Evolutionary conservation across 2,797 vertebrate genomes (phyloP).

Genomic region (Pseudochaenichthys georgianus): DNA sequence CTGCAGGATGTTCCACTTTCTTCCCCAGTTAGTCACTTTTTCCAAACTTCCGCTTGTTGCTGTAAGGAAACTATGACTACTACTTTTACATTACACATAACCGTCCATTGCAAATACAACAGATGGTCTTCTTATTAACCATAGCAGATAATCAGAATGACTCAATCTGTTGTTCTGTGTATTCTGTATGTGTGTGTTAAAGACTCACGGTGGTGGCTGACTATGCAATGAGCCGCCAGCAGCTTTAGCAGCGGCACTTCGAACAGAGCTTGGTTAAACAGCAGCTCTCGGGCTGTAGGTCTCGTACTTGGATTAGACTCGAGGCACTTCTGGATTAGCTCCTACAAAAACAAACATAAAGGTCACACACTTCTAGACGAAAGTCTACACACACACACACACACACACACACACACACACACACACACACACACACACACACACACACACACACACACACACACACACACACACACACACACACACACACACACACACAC

Average conservation of each 20-base stretch:
- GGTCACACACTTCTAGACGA: constrained; percentile 18
- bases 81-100: not conserved
- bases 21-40: not conserved
- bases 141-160: not conserved
- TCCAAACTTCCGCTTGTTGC: not conserved
- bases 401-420: not conserved
- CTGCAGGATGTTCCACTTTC: constrained; percentile 1
- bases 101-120: not conserved
- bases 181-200: constrained; percentile 1
- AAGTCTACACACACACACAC: not conserved
- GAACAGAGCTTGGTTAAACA: constrained; percentile 96
- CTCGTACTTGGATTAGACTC: constrained; percentile 89
- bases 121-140: not conserved
- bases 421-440: too few species aligned
- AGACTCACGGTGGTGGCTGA: constrained; percentile 95
- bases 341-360: constrained; percentile 80
- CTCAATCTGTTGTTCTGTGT: not conserved
- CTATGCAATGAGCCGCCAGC: constrained; percentile 95
- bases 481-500: too few species aligned
- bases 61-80: not conserved
- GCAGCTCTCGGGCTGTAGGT: constrained; percentile 94
- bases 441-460: too few species aligned
- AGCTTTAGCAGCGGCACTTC: constrained; percentile 97
- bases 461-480: too few species aligned
- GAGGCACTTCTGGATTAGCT: constrained; percentile 97